These are phyloP conservation scores for Gavia stellata DNA, from an alignment of 2,113 vertebrate genomes.

Conservation along the genomic window DNA sequence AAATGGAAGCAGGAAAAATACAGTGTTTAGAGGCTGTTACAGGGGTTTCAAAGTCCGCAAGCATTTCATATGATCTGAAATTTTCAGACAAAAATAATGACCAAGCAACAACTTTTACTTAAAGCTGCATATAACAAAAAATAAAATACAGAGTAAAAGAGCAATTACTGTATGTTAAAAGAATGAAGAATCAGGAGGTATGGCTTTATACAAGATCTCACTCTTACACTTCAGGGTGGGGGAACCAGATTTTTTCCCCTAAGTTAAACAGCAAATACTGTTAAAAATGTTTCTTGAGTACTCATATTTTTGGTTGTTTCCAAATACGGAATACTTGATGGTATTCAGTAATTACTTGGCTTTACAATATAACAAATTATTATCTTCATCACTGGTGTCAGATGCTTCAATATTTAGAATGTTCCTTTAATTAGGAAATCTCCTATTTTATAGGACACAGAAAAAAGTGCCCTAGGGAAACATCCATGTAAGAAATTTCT, in stretches of 20 bases:
- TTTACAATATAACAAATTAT: not conserved
- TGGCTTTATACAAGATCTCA: not conserved
- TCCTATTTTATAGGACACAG: not conserved
- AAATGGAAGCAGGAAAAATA: not conserved
- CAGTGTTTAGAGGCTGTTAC: not conserved
- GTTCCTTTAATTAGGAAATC: not conserved
- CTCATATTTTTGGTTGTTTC: not conserved
- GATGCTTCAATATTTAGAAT: not conserved
- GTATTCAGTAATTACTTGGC: not conserved
- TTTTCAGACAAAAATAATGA: not conserved
- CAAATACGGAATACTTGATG: not conserved
- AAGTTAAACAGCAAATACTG: not conserved
- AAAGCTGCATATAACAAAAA: not conserved
- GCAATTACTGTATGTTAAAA: not conserved
- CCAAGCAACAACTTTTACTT: not conserved
- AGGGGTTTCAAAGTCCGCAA: not conserved
- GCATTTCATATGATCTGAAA: not conserved
- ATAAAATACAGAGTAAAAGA: not conserved
- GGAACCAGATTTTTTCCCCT: rapidly evolving
- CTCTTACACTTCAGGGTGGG: not conserved
- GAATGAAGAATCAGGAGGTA: not conserved
- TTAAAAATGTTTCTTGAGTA: not conserved
- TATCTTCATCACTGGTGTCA: not conserved
- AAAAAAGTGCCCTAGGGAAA: not conserved
- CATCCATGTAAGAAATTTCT: not conserved